Base-by-base conservation (phyloP, 2,113 vertebrate genomes). In the Marmota flaviventris region DNA sequence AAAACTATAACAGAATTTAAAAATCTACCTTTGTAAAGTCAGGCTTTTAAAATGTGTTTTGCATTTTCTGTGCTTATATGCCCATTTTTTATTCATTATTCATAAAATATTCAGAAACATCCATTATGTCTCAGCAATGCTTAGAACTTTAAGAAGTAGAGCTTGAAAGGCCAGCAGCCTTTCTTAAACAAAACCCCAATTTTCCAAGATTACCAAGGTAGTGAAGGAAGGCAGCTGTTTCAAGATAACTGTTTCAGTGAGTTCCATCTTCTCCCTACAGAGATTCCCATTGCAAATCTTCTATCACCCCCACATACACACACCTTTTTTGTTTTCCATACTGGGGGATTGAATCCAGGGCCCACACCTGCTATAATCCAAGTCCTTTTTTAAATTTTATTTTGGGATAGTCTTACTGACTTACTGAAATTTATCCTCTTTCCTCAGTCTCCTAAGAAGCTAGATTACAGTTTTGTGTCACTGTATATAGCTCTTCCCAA, bases 41-140 rank as follows among this genome's bases (percentile, higher is more conserved):
- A 83, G 25, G n/a, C 9, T 83, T 77, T 45, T 48, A 58, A 58
- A 75, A 88, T 76, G 16, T 1, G 61, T 70, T 45, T 8, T 63
- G 42, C 6, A 39, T 77, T 67, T 67, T 39, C 82, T 86, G 32
- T 89, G 75, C 70, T 96, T 87, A 87, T 70, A 93, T 69, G 79
- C 22, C 51, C 91, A 9, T 39, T 69, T 87, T 87, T 87, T 89
- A 77, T 92, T 94, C 53, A 89, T 65, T 93, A 91, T 84, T 96
- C 58, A 91, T 61, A 93, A 89, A 96, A 61, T 90, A 95, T 90
- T 77, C 84, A 25, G 24, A 86, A 93, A 89, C 63, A 32, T 86
- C 81, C 76, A 92, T 48, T 65, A 79, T 75, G 11, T 85, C 45
- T 77, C 24, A 90, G 29, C 29, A 81, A 29, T 75, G 61, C 37